Evolutionary conservation across 1,140 invertebrate species (phyloP).

Genomic region (Metopolophium dirhodum): DNA sequence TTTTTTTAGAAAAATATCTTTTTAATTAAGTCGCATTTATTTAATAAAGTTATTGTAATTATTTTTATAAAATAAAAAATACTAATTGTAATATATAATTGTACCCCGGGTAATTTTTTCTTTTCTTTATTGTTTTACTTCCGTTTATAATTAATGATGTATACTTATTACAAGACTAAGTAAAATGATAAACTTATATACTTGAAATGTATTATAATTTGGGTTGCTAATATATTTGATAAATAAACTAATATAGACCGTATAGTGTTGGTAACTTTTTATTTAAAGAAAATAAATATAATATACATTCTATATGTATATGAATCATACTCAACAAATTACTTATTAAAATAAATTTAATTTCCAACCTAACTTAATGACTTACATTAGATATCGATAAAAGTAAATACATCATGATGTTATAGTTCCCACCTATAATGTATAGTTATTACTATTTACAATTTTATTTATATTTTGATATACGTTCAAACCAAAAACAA

Average conservation of each 20-base stretch:
- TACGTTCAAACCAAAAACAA: no score
- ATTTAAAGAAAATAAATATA: not conserved
- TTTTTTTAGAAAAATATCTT: not conserved
- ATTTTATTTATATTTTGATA: no score
- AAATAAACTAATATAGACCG: not conserved
- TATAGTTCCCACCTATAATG: no score
- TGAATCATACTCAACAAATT: not conserved
- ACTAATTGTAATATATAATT: not conserved
- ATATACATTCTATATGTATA: no score
- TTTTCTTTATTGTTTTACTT: not conserved
- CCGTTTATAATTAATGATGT: not conserved
- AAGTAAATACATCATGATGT: no score
- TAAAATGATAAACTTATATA: not conserved
- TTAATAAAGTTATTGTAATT: not conserved
- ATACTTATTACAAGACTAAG: not conserved
- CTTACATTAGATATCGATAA: no score
- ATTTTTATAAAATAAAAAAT: conserved; percentile 3
- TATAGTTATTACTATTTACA: no score
- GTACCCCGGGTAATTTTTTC: not conserved
- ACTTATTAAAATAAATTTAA: not conserved
- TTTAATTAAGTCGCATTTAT: not conserved
- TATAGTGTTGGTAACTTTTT: not conserved
- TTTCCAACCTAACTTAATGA: not conserved
- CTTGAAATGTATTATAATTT: not conserved
- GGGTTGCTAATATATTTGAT: not conserved